Evolutionary conservation across 1,140 invertebrate species (phyloP).

Genomic region (Heliconius hermathena): DNA sequence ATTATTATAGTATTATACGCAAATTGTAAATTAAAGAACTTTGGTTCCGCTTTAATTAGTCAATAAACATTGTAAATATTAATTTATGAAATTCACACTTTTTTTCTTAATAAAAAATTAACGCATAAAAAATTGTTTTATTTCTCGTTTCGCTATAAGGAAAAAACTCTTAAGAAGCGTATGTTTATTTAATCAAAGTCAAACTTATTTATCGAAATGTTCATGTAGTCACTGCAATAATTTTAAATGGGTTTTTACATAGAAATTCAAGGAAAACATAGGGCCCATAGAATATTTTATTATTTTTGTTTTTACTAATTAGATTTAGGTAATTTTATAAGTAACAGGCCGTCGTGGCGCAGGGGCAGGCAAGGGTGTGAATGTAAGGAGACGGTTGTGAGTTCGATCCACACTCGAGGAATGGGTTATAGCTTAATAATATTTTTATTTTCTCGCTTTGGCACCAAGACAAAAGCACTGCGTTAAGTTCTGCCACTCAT

Average conservation of each 20-base stretch:
- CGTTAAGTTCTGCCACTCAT: too few relatives aligned
- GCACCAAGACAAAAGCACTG: too few relatives aligned
- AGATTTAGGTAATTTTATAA: too few relatives aligned
- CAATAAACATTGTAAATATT: slow-evolving; percentile 67
- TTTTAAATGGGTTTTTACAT: not conserved
- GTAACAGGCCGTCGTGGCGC: too few relatives aligned
- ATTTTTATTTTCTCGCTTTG: too few relatives aligned
- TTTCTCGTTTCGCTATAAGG: slow-evolving; percentile 28
- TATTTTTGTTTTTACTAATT: too few relatives aligned
- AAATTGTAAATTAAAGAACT: slow-evolving; percentile 55
- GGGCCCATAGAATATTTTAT: not conserved
- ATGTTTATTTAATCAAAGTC: not conserved
- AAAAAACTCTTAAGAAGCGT: not conserved
- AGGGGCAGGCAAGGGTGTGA: too few relatives aligned
- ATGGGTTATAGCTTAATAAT: too few relatives aligned
- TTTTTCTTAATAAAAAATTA: slow-evolving; percentile 68
- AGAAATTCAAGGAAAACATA: not conserved
- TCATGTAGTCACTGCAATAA: not conserved
- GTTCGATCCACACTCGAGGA: too few relatives aligned
- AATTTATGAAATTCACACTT: slow-evolving; percentile 63
- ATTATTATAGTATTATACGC: slow-evolving; percentile 34
- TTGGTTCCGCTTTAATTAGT: slow-evolving; percentile 79
- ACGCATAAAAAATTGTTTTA: slow-evolving; percentile 51
- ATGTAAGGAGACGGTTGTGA: too few relatives aligned
- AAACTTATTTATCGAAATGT: not conserved